Base-by-base conservation (phyloP, 2,888 invertebrate species). In the Aleiodes leptofemur region DNA sequence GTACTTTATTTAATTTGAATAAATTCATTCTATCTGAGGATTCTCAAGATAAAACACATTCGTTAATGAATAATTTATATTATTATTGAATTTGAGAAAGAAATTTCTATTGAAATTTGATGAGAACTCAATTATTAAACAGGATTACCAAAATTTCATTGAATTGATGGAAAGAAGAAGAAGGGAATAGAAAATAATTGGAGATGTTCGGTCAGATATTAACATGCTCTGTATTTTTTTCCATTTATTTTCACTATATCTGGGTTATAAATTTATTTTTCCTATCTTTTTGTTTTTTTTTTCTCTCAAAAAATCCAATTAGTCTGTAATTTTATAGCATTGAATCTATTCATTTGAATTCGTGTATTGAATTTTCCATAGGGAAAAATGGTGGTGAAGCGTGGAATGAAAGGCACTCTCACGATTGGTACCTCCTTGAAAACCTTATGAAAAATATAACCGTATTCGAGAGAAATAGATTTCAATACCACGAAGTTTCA, bases 401-500 rank as follows among this genome's bases (percentile, higher is more conserved):
- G 48, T 59, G 48, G 4, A 29, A 23, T 61, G 61, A 38, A 61
- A 34, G 38, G 61, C n/a, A 61, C 61, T 61, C 34, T 16, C n/a
- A n/a, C 61, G 34, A 61, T 61, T 61, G 34, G 34, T 61, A 38
- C 61, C 61, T 34, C 61, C 61, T 61, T 38, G 16, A 61, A 34
- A 61, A 61, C 14, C 50, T 50, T 31, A 34, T 71, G 50, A 48
- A 51, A 48, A 59, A 59, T 59, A 57, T 57, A 59, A 61, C 61
- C 16, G 61, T 31, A 61, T 61, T 38, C 38, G 61, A 16, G 55
- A 38, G 50, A 74, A 72, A 68, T 69, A 64, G 55, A 72, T 80
- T 82, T 79, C 78, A 77, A 78, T 78, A 71, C 70, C 74, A 73
- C 75, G 77, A 74, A 77, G 79, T 81, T 82, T 82, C 72, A 77